phyloP scores from a whole-genome alignment of 2,113 vertebrate species.

The Cochlearius cochlearius region DNA sequence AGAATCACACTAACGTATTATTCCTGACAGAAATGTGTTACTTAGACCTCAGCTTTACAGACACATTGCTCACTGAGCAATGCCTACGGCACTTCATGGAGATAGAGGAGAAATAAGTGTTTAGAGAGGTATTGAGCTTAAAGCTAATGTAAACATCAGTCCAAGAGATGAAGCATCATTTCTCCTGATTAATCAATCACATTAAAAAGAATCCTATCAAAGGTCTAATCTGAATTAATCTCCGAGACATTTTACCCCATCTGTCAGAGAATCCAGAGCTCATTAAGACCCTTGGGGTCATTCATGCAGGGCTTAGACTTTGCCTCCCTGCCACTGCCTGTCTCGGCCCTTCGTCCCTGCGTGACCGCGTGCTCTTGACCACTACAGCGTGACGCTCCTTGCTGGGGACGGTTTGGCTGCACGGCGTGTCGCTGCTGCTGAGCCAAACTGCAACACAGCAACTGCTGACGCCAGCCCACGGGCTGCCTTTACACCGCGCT shows the following conservation, averaged over 20 bases:
- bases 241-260: neutral
- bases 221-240: neutral
- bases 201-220: neutral
- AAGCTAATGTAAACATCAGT: neutral
- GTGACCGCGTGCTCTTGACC: rapidly evolving
- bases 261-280: neutral
- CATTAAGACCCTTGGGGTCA: neutral
- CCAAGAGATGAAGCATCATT: neutral
- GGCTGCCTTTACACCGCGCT: neutral
- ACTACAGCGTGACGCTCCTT: neutral
- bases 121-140: neutral
- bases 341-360: neutral
- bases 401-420: rapidly evolving
- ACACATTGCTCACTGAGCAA: neutral
- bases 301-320: neutral
- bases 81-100: neutral
- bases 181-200: neutral
- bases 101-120: neutral
- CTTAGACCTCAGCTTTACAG: neutral
- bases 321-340: neutral
- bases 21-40: neutral
- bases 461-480: neutral
- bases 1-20: neutral
- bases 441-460: neutral
- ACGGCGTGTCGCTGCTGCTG: neutral